phyloP scores from a whole-genome alignment of 2,113 vertebrate genomes.

The Cyprinodon tularosa region DNA sequence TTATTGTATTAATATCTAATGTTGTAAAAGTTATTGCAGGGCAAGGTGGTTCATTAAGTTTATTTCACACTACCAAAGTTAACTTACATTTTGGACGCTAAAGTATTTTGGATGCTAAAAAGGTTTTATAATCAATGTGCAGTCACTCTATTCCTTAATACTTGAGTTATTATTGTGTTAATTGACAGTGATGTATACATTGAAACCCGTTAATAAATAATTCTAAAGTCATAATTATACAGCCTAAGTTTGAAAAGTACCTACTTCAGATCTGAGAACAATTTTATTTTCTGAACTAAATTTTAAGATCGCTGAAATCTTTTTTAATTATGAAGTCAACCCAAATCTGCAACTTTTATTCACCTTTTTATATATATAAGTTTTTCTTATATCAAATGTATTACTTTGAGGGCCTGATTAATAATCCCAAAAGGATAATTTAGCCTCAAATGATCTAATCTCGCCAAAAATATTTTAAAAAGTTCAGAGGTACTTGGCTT shows the following conservation, averaged over 20 bases:
- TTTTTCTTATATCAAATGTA: slow-evolving; percentile 8
- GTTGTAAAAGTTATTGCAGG: not conserved
- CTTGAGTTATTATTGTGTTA: too few relatives aligned
- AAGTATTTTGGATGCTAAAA: too few relatives aligned
- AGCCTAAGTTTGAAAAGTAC: not conserved
- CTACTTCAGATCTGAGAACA: not conserved
- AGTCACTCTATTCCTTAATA: too few relatives aligned
- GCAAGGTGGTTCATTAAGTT: not conserved
- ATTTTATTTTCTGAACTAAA: not conserved
- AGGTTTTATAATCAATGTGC: too few relatives aligned
- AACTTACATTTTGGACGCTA: too few relatives aligned
- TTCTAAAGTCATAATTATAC: too few relatives aligned
- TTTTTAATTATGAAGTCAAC: too few relatives aligned
- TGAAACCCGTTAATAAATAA: too few relatives aligned
- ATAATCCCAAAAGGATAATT: slow-evolving; percentile 40
- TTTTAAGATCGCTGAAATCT: not conserved
- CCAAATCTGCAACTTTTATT: not conserved
- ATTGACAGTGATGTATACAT: too few relatives aligned
- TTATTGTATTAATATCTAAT: not conserved
- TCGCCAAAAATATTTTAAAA: slow-evolving; percentile 45
- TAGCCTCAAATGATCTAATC: slow-evolving; percentile 36
- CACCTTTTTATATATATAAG: not conserved
- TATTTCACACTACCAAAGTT: not conserved
- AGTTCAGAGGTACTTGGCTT: slow-evolving; percentile 46
- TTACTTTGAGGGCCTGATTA: slow-evolving; percentile 22